Evolutionary conservation across 2,888 invertebrate genomes (phyloP), one percentile per base, ranked within the genome.

Genomic region (Chymomyza caudatula): DNA sequence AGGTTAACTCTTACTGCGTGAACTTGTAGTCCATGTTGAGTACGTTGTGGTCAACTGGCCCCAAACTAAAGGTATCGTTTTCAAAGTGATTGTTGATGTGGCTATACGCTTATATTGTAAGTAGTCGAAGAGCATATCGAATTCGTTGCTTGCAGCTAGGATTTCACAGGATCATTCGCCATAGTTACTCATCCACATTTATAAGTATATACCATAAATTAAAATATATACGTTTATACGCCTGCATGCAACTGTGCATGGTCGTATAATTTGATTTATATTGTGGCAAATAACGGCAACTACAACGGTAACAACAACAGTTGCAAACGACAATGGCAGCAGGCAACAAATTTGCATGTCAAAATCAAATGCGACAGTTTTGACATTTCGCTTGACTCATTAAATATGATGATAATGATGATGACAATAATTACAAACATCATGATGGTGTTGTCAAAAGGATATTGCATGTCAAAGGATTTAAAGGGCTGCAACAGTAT

Each of bases 321-420:
- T 37, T 11, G 29, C 11, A 47, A 59, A 49, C 58, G 49, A 49
- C 49, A 29, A 0, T 43, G 8, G 44, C 53, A 57, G 57, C 43
- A 37, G 29, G 56, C 54, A 53, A 60, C 71, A 70, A 69, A 81
- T 78, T 79, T 81, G 70, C 71, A 71, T 81, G 71, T 81, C 76
- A 68, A 76, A 76, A 79, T 77, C 81, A 79, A 81, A 70, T 74
- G 81, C 66, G 78, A 79, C 81, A 76, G 77, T 64, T 72, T 70
- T 77, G 77, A 80, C 77, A 78, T 65, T 55, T 71, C 77, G 70
- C 75, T 65, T 67, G 71, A 69, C 81, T 79, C 78, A 79, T 79
- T 81, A 81, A 75, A 63, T 65, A 58, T 54, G 58, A 57, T 62
- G 44, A 47, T 47, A 19, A 47, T 19, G 47, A 47, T 47, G 47